These are phyloP conservation scores for Natator depressus DNA, from an alignment of 2,113 vertebrate species.

Conservation along the genomic window DNA sequence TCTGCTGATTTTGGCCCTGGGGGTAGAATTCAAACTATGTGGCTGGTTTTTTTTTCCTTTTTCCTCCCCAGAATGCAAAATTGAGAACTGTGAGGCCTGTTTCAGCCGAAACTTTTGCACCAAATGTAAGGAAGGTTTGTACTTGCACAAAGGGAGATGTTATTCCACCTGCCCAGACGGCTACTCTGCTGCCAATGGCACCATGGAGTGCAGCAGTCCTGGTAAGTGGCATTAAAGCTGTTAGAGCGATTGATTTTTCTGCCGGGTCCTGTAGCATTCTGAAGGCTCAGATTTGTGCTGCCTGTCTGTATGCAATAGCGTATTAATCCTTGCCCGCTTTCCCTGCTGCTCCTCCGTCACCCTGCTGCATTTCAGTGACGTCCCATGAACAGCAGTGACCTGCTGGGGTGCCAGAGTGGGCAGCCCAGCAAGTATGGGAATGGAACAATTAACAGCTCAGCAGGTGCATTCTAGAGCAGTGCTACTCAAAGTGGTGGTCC, in stretches of 20 bases:
- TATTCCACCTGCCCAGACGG: conserved; percentile 90
- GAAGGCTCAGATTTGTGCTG: neutral
- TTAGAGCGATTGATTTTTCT: fast-evolving
- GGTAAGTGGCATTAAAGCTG: conserved; percentile 78
- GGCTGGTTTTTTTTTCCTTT: neutral
- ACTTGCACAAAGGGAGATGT: conserved; percentile 95
- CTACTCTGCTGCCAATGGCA: conserved; percentile 85
- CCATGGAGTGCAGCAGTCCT: conserved; percentile 91
- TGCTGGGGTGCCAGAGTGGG: neutral
- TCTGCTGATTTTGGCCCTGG: neutral
- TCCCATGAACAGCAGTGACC: neutral
- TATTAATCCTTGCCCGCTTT: neutral
- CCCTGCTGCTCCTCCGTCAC: neutral
- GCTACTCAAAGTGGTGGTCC: too few species aligned
- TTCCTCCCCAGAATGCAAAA: conserved; percentile 92
- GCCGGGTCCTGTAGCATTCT: fast-evolving
- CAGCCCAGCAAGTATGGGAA: neutral
- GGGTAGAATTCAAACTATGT: neutral
- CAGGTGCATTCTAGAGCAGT: neutral
- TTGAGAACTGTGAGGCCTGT: conserved; percentile 97
- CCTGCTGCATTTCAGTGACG: neutral
- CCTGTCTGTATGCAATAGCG: neutral
- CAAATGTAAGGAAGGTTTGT: conserved; percentile 96
- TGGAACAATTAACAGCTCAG: neutral
- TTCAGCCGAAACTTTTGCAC: conserved; percentile 99